Conservation (phyloP, 2,888 invertebrate genomes). For the Slavum lentiscoides region DNA sequence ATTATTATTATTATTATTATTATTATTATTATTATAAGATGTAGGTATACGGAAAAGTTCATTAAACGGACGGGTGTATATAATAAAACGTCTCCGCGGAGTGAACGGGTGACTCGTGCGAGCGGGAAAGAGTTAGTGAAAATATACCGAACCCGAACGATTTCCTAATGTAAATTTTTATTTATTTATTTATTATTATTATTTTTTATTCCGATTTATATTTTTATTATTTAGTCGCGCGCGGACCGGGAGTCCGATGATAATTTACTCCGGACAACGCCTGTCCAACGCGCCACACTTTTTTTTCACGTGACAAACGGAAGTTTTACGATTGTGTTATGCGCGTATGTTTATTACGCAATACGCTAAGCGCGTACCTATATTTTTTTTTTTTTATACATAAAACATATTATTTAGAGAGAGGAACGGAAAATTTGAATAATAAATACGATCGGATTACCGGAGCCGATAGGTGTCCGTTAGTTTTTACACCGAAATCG, state of each 20-base stretch:
- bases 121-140: not conserved
- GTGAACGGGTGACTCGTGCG: not conserved
- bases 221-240: constrained; percentile 1
- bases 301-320: constrained; percentile 48
- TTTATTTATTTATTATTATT: not conserved
- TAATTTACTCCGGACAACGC: not conserved
- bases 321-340: constrained; percentile 48
- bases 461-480: not conserved
- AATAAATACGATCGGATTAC: constrained; percentile 34
- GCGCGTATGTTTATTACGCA: not conserved
- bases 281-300: constrained; percentile 16
- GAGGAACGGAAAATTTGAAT: no score
- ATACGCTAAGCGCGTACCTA: not conserved
- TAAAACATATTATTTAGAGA: constrained; percentile 28
- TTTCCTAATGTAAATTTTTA: constrained; percentile 47
- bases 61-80: constrained; percentile 37
- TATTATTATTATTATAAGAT: no score
- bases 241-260: constrained; percentile 17
- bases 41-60: constrained; percentile 26
- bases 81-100: not conserved
- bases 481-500: no score
- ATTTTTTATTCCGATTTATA: not conserved
- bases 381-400: not conserved
- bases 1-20: no score
- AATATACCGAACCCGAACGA: constrained; percentile 39